Conservation (phyloP, 2,888 invertebrate genomes). For the Calephelis perditalis region DNA sequence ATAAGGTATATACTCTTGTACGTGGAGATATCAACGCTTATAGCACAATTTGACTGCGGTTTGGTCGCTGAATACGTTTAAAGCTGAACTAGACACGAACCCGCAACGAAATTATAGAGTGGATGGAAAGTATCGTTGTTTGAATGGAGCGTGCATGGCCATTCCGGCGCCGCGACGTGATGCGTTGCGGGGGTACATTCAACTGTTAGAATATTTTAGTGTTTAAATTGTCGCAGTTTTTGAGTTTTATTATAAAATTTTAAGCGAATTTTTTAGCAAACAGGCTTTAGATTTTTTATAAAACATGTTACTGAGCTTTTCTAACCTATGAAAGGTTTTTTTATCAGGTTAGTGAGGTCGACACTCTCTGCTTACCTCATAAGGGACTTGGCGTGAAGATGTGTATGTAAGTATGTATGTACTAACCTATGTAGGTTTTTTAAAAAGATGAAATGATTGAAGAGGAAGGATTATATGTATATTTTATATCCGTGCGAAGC, state of each 20-base stretch:
- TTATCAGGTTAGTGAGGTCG: no score
- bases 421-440: no score
- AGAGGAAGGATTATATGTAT: no score
- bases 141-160: slow-evolving; percentile 21
- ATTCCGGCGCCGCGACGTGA: neutral
- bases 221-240: no score
- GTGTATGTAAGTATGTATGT: no score
- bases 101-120: slow-evolving; percentile 30
- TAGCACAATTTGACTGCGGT: slow-evolving; percentile 30
- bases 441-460: no score
- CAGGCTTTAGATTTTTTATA: no score
- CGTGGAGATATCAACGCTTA: slow-evolving; percentile 1
- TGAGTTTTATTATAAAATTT: slow-evolving; percentile 1
- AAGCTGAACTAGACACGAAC: slow-evolving; percentile 31
- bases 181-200: neutral
- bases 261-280: neutral
- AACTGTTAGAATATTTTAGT: neutral
- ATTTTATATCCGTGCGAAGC: no score
- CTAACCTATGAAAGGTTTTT: no score
- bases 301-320: no score
- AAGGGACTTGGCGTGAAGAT: no score
- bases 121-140: slow-evolving; percentile 23
- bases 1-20: slow-evolving; percentile 15
- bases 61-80: slow-evolving; percentile 32
- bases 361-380: no score